Evolutionary conservation across 2,797 vertebrate genomes (phyloP).

Genomic region (Melanotaenia nigrans): DNA sequence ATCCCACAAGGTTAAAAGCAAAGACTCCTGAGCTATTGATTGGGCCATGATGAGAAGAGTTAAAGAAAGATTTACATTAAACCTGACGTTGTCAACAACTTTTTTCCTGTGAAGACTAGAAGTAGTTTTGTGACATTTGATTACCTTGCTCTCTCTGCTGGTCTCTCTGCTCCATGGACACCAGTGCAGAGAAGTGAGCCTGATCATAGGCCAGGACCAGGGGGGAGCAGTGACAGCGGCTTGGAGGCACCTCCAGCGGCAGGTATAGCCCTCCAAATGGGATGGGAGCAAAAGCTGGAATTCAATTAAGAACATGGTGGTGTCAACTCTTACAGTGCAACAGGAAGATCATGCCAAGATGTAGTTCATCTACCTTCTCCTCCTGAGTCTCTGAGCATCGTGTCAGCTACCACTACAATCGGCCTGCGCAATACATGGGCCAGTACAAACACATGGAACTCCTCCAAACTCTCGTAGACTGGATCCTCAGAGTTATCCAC

Average conservation of each 20-base stretch:
- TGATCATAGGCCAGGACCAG: slow-evolving; percentile 98
- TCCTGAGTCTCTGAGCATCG: slow-evolving; percentile 96
- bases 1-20: slow-evolving; percentile 40
- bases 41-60: neutral
- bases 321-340: neutral
- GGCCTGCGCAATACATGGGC: slow-evolving; percentile 94
- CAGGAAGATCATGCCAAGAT: neutral
- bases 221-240: slow-evolving; percentile 97
- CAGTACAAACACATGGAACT: slow-evolving; percentile 97
- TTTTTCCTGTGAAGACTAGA: neutral
- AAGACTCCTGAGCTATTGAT: slow-evolving; percentile 31
- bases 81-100: neutral
- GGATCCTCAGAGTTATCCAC: slow-evolving; percentile 96
- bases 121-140: neutral
- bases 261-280: slow-evolving; percentile 97
- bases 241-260: slow-evolving; percentile 95
- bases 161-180: slow-evolving; percentile 99
- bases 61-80: slow-evolving; percentile 9
- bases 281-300: slow-evolving; percentile 95
- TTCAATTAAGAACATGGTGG: slow-evolving; percentile 18
- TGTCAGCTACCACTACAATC: slow-evolving; percentile 96
- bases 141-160: slow-evolving; percentile 98
- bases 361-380: slow-evolving; percentile 87
- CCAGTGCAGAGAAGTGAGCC: slow-evolving; percentile 98
- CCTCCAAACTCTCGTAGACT: slow-evolving; percentile 97